Conservation (phyloP, 1,140 invertebrate genomes). For the Nymphalis io region DNA sequence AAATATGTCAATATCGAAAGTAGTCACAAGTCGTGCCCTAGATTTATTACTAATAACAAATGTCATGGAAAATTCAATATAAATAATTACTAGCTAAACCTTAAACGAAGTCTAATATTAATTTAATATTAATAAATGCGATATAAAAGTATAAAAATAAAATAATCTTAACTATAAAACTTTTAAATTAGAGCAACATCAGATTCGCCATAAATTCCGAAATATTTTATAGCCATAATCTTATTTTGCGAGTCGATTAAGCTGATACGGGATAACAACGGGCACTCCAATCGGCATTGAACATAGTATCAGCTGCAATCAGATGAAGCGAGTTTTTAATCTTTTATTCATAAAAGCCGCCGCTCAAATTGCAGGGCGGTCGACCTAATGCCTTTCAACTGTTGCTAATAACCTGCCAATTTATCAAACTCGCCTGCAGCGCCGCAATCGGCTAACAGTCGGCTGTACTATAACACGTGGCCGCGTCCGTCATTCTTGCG, state of each 20-base stretch:
- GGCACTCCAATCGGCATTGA: conserved; percentile 50
- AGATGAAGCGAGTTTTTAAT: conserved; percentile 68
- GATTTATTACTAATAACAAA: not conserved
- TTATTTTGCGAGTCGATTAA: conserved; percentile 52
- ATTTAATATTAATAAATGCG: too few species aligned
- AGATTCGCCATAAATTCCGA: conserved; percentile 33
- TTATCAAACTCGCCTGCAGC: conserved; percentile 72
- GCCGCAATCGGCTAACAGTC: conserved; percentile 22
- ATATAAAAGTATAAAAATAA: not conserved
- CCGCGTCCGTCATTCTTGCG: conserved; percentile 24
- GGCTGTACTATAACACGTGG: conserved; percentile 30
- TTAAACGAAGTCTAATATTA: too few species aligned
- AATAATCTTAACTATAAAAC: not conserved
- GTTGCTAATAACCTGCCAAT: conserved; percentile 80
- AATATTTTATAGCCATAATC: conserved; percentile 52
- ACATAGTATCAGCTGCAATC: conserved; percentile 63
- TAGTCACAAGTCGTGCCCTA: not conserved
- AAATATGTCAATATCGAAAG: conserved; percentile 7
- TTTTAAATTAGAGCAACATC: conserved; percentile 19
- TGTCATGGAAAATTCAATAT: not conserved
- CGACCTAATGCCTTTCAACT: conserved; percentile 78
- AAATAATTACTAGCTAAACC: not conserved
- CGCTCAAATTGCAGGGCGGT: conserved; percentile 75
- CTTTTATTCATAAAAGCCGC: conserved; percentile 74
- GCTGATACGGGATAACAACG: conserved; percentile 54